These are phyloP conservation scores for Tapirus indicus DNA, from an alignment of 2,797 vertebrate genomes.

Conservation along the genomic window DNA sequence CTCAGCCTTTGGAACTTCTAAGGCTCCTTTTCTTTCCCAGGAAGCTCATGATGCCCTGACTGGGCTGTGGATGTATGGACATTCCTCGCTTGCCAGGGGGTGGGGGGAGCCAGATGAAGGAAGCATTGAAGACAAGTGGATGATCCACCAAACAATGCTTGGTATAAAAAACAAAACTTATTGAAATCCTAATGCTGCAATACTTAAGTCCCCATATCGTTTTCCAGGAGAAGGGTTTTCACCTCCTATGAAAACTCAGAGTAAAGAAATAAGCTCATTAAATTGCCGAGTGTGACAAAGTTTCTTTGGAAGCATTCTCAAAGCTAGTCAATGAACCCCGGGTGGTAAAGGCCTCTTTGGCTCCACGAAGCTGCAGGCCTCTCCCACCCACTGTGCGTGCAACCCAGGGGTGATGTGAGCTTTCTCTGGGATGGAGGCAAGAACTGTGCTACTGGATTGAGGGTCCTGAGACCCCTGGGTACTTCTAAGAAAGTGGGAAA, in stretches of 20 bases:
- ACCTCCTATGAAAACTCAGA: neutral
- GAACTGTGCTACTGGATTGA: no score
- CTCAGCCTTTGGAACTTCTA: neutral
- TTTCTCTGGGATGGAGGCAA: neutral
- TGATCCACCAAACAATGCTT: neutral
- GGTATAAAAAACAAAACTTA: neutral
- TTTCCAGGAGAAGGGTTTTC: neutral
- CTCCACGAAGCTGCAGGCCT: neutral
- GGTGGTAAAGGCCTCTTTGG: neutral
- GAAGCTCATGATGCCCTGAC: neutral
- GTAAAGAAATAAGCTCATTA: neutral
- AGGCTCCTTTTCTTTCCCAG: neutral
- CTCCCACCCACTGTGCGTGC: no score
- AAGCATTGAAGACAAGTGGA: neutral
- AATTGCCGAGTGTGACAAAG: neutral
- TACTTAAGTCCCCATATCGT: neutral
- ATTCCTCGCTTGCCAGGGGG: neutral
- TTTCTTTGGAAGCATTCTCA: conserved; percentile 40
- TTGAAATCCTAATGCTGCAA: fast-evolving
- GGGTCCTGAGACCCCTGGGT: no score
- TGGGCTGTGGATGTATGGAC: fast-evolving
- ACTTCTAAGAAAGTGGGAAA: neutral
- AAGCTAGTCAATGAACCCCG: neutral
- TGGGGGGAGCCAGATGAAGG: neutral
- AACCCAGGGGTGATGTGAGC: fast-evolving